Base-by-base conservation (phyloP, 2,888 invertebrate genomes). In the Scaptodrosophila latifasciaeformis region DNA sequence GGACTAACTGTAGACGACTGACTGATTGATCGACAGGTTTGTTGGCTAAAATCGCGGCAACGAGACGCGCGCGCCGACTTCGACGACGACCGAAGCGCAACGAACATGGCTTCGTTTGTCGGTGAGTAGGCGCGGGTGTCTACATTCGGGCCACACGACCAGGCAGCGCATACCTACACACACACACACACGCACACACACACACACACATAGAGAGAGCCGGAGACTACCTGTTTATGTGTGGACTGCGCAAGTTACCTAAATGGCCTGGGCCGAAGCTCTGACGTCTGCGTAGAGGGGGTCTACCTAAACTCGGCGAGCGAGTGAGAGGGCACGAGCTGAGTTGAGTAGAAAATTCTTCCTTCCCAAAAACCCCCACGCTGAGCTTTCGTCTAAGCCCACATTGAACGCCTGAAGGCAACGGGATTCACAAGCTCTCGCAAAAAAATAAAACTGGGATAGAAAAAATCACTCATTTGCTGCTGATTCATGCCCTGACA, bases 11-110 rank as follows among this genome's bases (percentile, higher is more conserved):
- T 72, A 74, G 75, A 81, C 78, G 81, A 82, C 78, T 83, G 83
- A 81, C 81, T 27, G 78, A 74, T 74, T 83, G 84, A 84, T 83
- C 84, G 83, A 84, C 83, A 83, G 82, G 83, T 83, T 84, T 65
- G 70, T 74, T 65, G 74, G 74, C 66, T 82, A 12, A 82, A 76
- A 81, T 82, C 67, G 81, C 79, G 67, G 72, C 67, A 65, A 71
- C 69, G 81, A 69, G 83, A 65, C 67, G 79, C 72, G 67, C 77
- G 74, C 65, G 17, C 43, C 43, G 55, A 65, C 67, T 65, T 65
- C 70, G n/a, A n/a, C n/a, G n/a, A 70, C 70, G 70, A 67, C 67
- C 62, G 52, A 58, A 59, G 47, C 47, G 39, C 10, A 47, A 55
- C 18, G 34, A 27, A 49, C 10, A 37, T 19, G 15, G 27, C 9